phyloP scores from a whole-genome alignment of 2,113 vertebrate species.

The Siniperca knerii region DNA sequence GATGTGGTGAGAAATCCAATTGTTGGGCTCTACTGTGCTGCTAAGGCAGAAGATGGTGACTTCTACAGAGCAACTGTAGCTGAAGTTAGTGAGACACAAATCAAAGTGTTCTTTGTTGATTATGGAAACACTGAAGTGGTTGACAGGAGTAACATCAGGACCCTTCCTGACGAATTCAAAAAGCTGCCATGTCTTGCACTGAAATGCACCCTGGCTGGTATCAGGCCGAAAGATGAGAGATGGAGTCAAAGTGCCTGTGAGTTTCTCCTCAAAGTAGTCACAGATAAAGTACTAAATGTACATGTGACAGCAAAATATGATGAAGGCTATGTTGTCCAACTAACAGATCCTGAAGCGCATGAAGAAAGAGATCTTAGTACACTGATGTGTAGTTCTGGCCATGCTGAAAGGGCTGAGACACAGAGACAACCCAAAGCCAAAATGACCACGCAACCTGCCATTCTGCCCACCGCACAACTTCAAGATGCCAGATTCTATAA shows the following conservation, averaged over 20 bases:
- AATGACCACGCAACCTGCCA: not conserved
- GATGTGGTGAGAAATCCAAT: constrained; percentile 76
- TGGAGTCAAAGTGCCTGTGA: constrained; percentile 87
- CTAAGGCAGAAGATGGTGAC: constrained; percentile 83
- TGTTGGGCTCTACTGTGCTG: constrained; percentile 88
- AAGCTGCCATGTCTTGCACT: constrained; percentile 87
- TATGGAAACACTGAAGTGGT: constrained; percentile 86
- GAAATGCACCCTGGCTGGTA: constrained; percentile 86
- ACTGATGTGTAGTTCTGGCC: constrained; percentile 83
- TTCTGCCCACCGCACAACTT: not conserved
- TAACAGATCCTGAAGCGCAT: constrained; percentile 82
- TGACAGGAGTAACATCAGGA: constrained; percentile 76
- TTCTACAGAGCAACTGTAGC: constrained; percentile 88
- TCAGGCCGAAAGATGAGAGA: constrained; percentile 77
- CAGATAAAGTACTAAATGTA: constrained; percentile 86
- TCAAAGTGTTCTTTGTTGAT: constrained; percentile 89
- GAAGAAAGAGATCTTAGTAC: constrained; percentile 86
- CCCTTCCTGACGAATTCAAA: constrained; percentile 85
- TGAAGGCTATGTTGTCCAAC: constrained; percentile 83
- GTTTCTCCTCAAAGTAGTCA: constrained; percentile 87
- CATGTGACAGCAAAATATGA: constrained; percentile 78
- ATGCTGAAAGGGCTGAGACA: constrained; percentile 78
- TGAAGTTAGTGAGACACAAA: constrained; percentile 72
- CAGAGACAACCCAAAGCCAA: constrained; percentile 45
- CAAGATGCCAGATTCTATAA: constrained; percentile 4